These are phyloP conservation scores for Pseudobourletiella spinata DNA, from an alignment of 1,140 invertebrate species.

Conservation along the genomic window DNA sequence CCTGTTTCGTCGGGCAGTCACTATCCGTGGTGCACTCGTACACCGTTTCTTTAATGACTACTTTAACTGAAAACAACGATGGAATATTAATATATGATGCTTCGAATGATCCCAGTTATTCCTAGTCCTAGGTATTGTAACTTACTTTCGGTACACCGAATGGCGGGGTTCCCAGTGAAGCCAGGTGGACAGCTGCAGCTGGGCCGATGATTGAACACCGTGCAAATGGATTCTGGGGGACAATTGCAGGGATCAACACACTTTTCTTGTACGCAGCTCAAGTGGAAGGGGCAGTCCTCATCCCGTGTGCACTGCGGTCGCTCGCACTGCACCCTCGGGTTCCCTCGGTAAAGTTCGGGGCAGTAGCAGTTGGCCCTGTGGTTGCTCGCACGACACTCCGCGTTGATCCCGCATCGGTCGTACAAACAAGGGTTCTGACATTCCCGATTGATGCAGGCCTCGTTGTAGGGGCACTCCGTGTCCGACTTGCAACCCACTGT, in stretches of 20 bases:
- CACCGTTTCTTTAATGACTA: slow-evolving; percentile 47
- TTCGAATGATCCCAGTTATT: too few species aligned
- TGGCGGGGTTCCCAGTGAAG: slow-evolving; percentile 65
- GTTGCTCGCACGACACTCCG: slow-evolving; percentile 60
- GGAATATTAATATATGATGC: not conserved
- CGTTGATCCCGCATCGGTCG: slow-evolving; percentile 71
- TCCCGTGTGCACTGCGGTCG: slow-evolving; percentile 65
- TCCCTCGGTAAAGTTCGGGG: slow-evolving; percentile 59
- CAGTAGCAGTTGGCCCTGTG: slow-evolving; percentile 72
- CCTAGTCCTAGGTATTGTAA: slow-evolving; percentile 12
- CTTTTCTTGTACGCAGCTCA: slow-evolving; percentile 62
- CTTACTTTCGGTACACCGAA: slow-evolving; percentile 53
- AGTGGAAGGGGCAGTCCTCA: slow-evolving; percentile 58
- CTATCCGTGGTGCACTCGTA: slow-evolving; percentile 56
- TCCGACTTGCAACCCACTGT: slow-evolving; percentile 74
- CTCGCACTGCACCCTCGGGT: slow-evolving; percentile 64
- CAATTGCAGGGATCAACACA: slow-evolving; percentile 73
- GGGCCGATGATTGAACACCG: slow-evolving; percentile 63
- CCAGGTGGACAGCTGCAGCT: slow-evolving; percentile 72
- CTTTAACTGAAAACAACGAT: slow-evolving; percentile 6
- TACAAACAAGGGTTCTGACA: slow-evolving; percentile 71
- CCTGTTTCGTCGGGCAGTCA: slow-evolving; percentile 56
- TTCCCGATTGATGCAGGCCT: slow-evolving; percentile 74
- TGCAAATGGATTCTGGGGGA: slow-evolving; percentile 59
- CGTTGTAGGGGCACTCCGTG: slow-evolving; percentile 66